Base-by-base conservation (phyloP, 1,140 invertebrate species). In the Platorchestia sp. region DNA sequence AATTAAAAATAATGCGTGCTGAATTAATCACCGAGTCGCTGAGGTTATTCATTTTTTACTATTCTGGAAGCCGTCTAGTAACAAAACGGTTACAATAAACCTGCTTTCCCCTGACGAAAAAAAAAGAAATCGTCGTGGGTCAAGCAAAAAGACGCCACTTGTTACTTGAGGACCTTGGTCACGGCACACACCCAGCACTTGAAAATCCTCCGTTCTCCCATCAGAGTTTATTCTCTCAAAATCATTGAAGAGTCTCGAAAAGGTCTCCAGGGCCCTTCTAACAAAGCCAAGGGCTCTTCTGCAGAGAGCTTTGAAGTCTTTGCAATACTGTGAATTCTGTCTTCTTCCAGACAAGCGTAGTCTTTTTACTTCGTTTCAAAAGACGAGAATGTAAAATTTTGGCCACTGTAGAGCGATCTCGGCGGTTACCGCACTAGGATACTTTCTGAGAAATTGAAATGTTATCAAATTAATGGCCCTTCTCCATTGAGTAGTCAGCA, bases 261-360 rank as follows among this genome's bases (percentile, higher is more conserved):
- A 93, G 91, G 14, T 45, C 91, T 93, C 36, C 43, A 93, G 43
- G 43, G 43, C 36, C 36, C 91, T 93, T 44, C 44, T 93, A 93
- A 93, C 91, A 93, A 93, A 93, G 91, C 43, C 91, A 45, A 93
- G 91, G 40, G 91, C 91, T 45, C 91, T 93, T 45, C 45, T 93
- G 43, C 45, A n/a, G 91, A 93, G 91, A 44, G 45, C 45, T 47
- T 89, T 41, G 41, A 44, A 89, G 43, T 89, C 87, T 27, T 89
- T 89, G 87, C 87, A 89, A 89, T 42, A 89, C n/a, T 42, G 43
- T 1, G 87, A 89, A 42, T 41, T 14, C 87, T 44, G 87, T 89
- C 87, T 42, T 16, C 87, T 89, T 36, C 59, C 59, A 75, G 59
- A 75, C 59, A 75, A 1, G 14, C 59, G 87, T 16, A 89, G 87